A percentile compares a stretch with the other conserved stretches of the same genome.
phyloP scores from a whole-genome alignment of 1,140 invertebrate species.

The Diachasma alloeum region DNA sequence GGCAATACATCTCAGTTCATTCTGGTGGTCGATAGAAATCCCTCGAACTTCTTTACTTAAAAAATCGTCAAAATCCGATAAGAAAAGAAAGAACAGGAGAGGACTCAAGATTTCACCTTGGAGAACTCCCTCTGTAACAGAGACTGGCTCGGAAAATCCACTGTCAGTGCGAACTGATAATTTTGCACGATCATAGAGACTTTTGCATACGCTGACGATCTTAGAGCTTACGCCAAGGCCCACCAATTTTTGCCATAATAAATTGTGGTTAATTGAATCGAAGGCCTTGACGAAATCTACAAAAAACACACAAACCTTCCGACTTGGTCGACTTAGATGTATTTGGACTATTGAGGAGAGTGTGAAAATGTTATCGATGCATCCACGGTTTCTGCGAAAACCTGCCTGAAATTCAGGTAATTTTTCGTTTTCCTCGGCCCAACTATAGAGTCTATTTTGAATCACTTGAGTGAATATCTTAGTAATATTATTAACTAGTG shows the following conservation, averaged over 20 bases:
- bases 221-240: neutral
- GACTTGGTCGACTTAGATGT: too few species aligned
- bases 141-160: neutral
- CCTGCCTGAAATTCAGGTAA: slow-evolving; percentile 36
- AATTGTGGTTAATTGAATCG: neutral
- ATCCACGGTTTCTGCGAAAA: slow-evolving; percentile 33
- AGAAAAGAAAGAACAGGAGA: neutral
- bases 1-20: neutral
- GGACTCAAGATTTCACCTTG: slow-evolving; percentile 8
- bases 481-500: slow-evolving; percentile 17
- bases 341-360: too few species aligned
- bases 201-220: neutral
- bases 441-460: slow-evolving; percentile 18
- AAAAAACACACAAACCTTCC: slow-evolving; percentile 23
- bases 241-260: slow-evolving; percentile 4
- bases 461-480: slow-evolving; percentile 38
- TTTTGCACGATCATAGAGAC: neutral
- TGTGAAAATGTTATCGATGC: too few species aligned
- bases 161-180: neutral
- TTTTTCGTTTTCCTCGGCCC: slow-evolving; percentile 24
- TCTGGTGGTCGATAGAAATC: neutral
- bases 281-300: neutral
- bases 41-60: neutral
- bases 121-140: too few species aligned
- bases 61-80: neutral